These are phyloP conservation scores for Hetaerina americana DNA, from an alignment of 1,140 invertebrate species.

Conservation along the genomic window DNA sequence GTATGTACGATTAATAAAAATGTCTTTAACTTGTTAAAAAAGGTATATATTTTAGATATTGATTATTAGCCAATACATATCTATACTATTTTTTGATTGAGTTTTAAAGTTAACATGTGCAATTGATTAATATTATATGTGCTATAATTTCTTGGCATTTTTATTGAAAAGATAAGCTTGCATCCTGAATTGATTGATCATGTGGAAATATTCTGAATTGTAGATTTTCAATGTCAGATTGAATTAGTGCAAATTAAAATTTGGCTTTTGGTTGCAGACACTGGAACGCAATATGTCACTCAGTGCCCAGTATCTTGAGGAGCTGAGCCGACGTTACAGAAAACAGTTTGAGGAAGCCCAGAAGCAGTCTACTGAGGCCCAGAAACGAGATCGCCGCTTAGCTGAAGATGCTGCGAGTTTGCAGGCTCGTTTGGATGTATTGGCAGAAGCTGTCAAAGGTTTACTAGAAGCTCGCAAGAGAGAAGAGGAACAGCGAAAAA, in stretches of 20 bases:
- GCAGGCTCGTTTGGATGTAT: not conserved
- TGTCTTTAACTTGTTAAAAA: no score
- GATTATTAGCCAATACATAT: no score
- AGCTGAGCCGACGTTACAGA: constrained; percentile 85
- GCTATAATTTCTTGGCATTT: no score
- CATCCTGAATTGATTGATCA: constrained; percentile 1
- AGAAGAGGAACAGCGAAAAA: not conserved
- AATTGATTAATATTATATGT: no score
- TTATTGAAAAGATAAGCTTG: constrained; percentile 9
- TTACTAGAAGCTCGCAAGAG: not conserved
- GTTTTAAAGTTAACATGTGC: no score
- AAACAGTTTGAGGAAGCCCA: constrained; percentile 94
- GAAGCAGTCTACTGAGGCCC: constrained; percentile 22
- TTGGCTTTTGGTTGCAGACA: constrained; percentile 41
- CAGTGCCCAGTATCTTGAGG: constrained; percentile 88
- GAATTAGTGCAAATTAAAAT: not conserved
- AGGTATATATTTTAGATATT: no score
- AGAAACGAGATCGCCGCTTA: not conserved
- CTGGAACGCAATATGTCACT: constrained; percentile 93
- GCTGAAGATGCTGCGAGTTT: not conserved
- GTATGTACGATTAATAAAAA: no score
- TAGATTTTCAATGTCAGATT: no score
- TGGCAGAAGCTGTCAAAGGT: not conserved
- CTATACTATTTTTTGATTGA: no score
- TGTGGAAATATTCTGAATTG: no score